Evolutionary conservation across 2,797 vertebrate species (phyloP), one percentile per base, ranked within the genome.

Genomic region (Lithobates sylvaticus): DNA sequence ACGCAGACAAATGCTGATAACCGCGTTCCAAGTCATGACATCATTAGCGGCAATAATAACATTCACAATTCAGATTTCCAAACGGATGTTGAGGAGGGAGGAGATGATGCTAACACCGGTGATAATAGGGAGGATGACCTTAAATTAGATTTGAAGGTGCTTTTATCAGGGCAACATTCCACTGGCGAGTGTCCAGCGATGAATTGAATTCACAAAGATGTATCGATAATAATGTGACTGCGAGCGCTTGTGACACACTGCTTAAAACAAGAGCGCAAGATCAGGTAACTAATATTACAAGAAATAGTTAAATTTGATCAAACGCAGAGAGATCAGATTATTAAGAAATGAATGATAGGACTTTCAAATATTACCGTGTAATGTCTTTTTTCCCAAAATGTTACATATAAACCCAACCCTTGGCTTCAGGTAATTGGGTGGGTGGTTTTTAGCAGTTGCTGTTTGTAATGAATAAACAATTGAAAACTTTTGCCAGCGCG

Each of bases 51-150:
- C 81, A 61, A 67, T 87, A 78, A 86, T 86, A 67, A 87, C 71
- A 42, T 68, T 79, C 54, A 74, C 39, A 39, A 29, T 78, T 78
- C 27, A 58, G 29, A 68, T 74, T 65, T 23, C 74, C 32, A 32
- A 74, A 79, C 54, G 61, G 76, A 78, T 78, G 78, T 23, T 73
- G 71, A 67, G 47, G 85, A 77, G 21, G 39, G 64, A 34, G 39
- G 64, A 34, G 61, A 76, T 54, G 80, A 78, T 67, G 34, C 61
- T 78, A 83, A 83, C 81, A 67, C 32, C 18, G 12, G 80, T 79
- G 81, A 84, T 87, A 83, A 87, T 84, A 69, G 81, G 54, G 81
- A 78, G 69, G 81, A 83, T 78, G 86, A 84, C 86, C 86, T 83
- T 83, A 84, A 74, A 84, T 87, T 87, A 65, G 80, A 83, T 87